A percentile compares a stretch with the other conserved stretches of the same genome.
Conservation (phyloP, 2,113 vertebrate species). For the Aythya baeri region DNA sequence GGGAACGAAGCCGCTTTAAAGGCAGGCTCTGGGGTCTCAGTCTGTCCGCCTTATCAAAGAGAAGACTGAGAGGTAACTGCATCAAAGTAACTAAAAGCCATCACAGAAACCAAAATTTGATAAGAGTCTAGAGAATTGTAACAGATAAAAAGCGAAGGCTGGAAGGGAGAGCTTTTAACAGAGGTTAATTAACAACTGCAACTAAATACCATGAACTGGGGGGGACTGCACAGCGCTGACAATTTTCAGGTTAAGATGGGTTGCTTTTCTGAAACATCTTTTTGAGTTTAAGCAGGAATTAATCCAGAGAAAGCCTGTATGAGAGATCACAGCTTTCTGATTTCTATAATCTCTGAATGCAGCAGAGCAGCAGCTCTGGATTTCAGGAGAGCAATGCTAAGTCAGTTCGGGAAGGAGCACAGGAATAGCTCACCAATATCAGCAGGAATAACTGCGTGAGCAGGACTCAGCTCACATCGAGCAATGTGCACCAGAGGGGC, state of each 20-base stretch:
- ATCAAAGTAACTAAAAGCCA: conserved; percentile 29
- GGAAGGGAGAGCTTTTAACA: conserved; percentile 10
- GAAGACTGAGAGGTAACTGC: conserved; percentile 10
- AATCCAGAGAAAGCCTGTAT: conserved; percentile 29
- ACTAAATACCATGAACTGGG: neutral
- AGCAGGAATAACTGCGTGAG: neutral
- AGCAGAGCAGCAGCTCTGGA: neutral
- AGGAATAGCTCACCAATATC: neutral
- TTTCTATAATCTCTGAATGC: conserved; percentile 16
- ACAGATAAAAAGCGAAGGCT: neutral
- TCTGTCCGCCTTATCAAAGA: neutral
- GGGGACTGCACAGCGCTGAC: neutral
- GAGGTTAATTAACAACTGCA: conserved; percentile 47
- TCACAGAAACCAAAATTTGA: neutral
- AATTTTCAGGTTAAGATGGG: neutral
- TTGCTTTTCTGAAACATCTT: conserved; percentile 31
- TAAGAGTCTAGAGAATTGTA: neutral
- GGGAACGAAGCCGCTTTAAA: neutral
- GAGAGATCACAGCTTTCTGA: conserved; percentile 2
- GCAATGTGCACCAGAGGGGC: neutral
- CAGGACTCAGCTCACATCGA: neutral
- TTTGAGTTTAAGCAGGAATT: conserved; percentile 45
- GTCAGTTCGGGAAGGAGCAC: neutral
- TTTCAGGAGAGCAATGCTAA: conserved; percentile 15
- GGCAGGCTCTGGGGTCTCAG: neutral